Base-by-base conservation (phyloP, 2,888 invertebrate genomes). In the Rhingia rostrata region DNA sequence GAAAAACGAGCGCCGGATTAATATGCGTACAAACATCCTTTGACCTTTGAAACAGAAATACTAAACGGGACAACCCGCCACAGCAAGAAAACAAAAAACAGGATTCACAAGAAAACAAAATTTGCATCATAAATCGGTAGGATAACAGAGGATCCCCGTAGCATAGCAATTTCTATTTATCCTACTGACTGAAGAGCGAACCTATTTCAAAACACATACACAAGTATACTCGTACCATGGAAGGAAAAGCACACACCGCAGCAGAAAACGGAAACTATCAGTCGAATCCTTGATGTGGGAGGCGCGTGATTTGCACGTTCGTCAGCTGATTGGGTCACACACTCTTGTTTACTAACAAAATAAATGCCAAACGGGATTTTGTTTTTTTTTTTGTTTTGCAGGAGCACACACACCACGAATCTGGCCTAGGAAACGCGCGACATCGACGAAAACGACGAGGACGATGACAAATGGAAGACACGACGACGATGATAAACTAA, bases 271-370 rank as follows among this genome's bases (percentile, higher is more conserved):
- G 37, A 51, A 60, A 67, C 67, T 75, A 45, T 61, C 41, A 22
- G 35, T 43, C 51, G 67, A 60, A 61, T 75, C 67, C 67, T 67
- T 66, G 41, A 37, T 54, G 54, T 60, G 43, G n/a, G 2, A 51
- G n/a, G 56, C 56, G 37, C 54, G 54, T 53, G 53, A 66, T 66
- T 53, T n/a, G 53, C 41, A 66, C 66, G 53, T 53, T 41, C 12
- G 51, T 32, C 51, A 64, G 39, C 5, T 39, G 39, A 4, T 33
- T 22, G n/a, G 12, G 30, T 30, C 22, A 14, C 69, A 30, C 33
- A 53, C 58, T 83, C 37, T 73, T 83, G 77, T 83, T 83, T 83
- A 83, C 63, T 51, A 78, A 83, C 77, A 83, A 83, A 32, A 72
- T 63, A 56, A 67, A 60, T 56, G 74, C 74, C 69, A 47, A 58